Evolutionary conservation across 1,140 invertebrate genomes (phyloP).

Genomic region (Penaeus japonicus): DNA sequence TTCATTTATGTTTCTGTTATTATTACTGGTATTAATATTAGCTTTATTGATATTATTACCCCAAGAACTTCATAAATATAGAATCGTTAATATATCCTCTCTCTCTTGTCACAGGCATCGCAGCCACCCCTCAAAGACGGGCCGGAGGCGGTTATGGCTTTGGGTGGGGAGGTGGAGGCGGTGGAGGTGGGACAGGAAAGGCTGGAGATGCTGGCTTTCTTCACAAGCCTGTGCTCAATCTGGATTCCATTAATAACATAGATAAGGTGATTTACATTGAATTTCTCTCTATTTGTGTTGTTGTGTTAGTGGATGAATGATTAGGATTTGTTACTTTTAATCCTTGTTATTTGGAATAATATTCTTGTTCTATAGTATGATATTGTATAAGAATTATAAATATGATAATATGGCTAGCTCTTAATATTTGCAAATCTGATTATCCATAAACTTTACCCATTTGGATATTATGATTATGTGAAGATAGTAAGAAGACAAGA

Average conservation of each 20-base stretch:
- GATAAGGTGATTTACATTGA: constrained; percentile 22
- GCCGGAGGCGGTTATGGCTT: background rate
- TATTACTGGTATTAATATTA: too few relatives aligned
- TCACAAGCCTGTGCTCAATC: constrained; percentile 42
- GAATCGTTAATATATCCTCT: too few relatives aligned
- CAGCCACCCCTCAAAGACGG: background rate
- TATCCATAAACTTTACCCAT: too few relatives aligned
- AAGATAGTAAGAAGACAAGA: background rate
- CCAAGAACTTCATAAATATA: too few relatives aligned
- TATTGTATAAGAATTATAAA: too few relatives aligned
- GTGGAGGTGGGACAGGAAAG: constrained; percentile 22
- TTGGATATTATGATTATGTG: background rate
- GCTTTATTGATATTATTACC: too few relatives aligned
- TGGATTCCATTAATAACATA: constrained; percentile 42
- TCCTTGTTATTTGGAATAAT: too few relatives aligned
- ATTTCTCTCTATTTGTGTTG: background rate
- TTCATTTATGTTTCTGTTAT: too few relatives aligned
- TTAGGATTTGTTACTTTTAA: too few relatives aligned
- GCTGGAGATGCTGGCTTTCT: constrained; percentile 31
- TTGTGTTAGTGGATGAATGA: background rate
- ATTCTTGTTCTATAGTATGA: too few relatives aligned
- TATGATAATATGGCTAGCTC: too few relatives aligned
- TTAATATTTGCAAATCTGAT: too few relatives aligned
- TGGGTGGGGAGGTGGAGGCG: constrained; percentile 24
- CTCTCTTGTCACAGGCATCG: constrained; percentile 32